Conservation (phyloP, 2,797 vertebrate genomes). For the Lycodopsis pacificus region DNA sequence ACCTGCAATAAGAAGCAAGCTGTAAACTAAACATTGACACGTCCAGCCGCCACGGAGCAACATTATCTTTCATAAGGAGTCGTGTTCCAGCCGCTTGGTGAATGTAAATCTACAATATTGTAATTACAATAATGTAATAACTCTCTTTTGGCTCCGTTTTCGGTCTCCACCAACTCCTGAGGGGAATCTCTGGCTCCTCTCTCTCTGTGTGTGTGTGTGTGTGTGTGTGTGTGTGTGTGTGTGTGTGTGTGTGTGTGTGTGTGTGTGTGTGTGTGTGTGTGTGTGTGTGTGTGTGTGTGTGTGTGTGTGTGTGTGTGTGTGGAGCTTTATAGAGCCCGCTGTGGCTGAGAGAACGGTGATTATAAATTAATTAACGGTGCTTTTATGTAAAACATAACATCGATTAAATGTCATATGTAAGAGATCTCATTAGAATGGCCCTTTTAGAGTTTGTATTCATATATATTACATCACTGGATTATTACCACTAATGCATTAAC, state of each 20-base stretch:
- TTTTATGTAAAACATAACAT: no score
- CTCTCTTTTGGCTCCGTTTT: background rate
- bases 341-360: no score
- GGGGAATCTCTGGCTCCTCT: background rate
- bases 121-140: background rate
- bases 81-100: background rate
- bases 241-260: no score
- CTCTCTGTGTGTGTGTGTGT: no score
- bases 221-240: no score
- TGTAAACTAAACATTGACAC: background rate
- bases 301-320: no score
- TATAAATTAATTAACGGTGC: no score
- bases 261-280: no score
- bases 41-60: no score
- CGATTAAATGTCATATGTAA: no score
- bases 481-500: background rate
- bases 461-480: background rate
- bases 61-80: background rate
- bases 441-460: background rate
- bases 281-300: no score
- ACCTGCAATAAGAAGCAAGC: background rate
- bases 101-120: background rate
- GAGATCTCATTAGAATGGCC: background rate
- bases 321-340: no score
- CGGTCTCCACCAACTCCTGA: background rate